Evolutionary conservation across 2,797 vertebrate genomes (phyloP).

Genomic region (Erpetoichthys calabaricus): DNA sequence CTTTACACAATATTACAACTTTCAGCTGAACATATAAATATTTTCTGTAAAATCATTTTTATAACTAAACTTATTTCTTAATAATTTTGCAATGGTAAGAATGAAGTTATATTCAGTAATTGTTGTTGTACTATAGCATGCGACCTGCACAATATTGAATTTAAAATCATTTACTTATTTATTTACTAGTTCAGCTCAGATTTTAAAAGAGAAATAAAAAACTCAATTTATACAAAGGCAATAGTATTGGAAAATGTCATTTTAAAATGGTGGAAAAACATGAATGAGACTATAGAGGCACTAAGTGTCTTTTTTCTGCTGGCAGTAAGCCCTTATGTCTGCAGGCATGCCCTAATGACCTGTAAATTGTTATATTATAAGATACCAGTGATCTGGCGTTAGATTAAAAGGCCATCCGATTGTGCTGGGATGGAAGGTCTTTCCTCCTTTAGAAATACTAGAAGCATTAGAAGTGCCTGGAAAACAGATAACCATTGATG

Average conservation of each 20-base stretch:
- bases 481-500: slow-evolving; percentile 6
- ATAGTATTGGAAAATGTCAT: neutral
- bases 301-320: neutral
- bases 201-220: too few relatives aligned
- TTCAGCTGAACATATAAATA: too few relatives aligned
- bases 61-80: too few relatives aligned
- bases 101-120: too few relatives aligned
- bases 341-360: slow-evolving; percentile 1
- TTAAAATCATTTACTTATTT: too few relatives aligned
- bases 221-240: neutral
- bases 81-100: too few relatives aligned
- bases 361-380: slow-evolving; percentile 1
- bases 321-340: neutral
- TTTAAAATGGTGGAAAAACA: neutral
- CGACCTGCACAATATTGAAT: too few relatives aligned
- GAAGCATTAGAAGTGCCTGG: slow-evolving; percentile 3
- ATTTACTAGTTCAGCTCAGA: too few relatives aligned
- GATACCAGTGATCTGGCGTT: neutral
- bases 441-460: neutral
- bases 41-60: too few relatives aligned
- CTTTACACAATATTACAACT: too few relatives aligned
- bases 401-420: neutral
- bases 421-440: slow-evolving; percentile 1
- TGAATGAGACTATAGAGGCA: neutral
- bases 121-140: too few relatives aligned